Evolutionary conservation across 2,797 vertebrate genomes (phyloP).

Genomic region (Tapera naevia): DNA sequence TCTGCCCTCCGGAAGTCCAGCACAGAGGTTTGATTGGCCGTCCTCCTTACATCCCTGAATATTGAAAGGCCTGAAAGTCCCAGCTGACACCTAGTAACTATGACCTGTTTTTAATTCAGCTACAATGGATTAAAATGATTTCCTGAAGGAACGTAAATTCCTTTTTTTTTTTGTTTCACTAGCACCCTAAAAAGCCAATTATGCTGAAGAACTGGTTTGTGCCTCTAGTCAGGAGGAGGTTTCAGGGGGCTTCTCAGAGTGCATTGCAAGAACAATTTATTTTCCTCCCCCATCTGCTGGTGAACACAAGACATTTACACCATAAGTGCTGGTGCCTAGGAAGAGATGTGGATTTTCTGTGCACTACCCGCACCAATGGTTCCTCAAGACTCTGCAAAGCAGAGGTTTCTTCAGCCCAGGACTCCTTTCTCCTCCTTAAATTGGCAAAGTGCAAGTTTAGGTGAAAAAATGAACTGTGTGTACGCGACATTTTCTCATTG

Average conservation of each 20-base stretch:
- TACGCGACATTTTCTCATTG: neutral
- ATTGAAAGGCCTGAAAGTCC: neutral
- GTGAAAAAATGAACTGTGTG: neutral
- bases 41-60: no score
- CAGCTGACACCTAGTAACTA: neutral
- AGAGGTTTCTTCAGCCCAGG: neutral
- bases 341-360: neutral
- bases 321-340: fast-evolving
- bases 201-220: neutral
- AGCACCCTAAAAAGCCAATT: neutral
- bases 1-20: no score
- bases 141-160: neutral
- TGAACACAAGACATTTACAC: neutral
- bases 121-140: neutral
- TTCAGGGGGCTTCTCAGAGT: neutral
- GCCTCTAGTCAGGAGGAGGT: neutral
- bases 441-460: neutral
- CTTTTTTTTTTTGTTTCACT: neutral
- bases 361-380: no score
- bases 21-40: no score
- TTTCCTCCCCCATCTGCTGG: neutral
- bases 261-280: neutral
- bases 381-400: neutral
- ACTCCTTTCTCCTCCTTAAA: neutral
- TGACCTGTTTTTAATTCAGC: neutral